Percentiles rank a stretch among this genome's conserved stretches.
Conservation (phyloP, 1,140 invertebrate genomes). For the Aphaenogaster ashmeadi region DNA sequence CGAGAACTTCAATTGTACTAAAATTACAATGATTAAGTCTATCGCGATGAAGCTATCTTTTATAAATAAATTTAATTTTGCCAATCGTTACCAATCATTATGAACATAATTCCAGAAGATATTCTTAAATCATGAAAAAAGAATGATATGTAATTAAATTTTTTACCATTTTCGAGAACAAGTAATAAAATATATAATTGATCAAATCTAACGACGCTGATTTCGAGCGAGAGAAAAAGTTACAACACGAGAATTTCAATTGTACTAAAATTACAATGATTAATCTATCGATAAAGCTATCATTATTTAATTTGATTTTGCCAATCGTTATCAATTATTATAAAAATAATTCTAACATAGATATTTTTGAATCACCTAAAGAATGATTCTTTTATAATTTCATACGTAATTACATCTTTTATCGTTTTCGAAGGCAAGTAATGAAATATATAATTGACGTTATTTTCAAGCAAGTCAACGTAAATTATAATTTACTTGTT, state of each 20-base stretch:
- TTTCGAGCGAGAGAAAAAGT: too few species aligned
- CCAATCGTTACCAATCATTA: not conserved
- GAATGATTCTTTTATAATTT: not conserved
- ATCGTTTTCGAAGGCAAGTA: not conserved
- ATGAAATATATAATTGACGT: not conserved
- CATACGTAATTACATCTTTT: not conserved
- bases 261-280: too few species aligned
- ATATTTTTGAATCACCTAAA: not conserved
- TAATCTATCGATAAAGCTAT: too few species aligned
- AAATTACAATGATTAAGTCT: not conserved
- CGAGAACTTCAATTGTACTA: not conserved
- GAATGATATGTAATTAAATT: not conserved
- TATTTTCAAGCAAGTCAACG: constrained; percentile 1
- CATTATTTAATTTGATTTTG: not conserved
- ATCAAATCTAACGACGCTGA: too few species aligned
- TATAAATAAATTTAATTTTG: not conserved
- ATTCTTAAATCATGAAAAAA: not conserved
- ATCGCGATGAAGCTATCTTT: not conserved
- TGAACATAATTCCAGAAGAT: not conserved
- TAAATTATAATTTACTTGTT: constrained; percentile 19
- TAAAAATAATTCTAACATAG: too few species aligned
- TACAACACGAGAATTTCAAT: too few species aligned
- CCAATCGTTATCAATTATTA: not conserved
- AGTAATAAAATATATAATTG: not conserved
- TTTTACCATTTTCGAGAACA: not conserved